phyloP scores from a whole-genome alignment of 2,797 vertebrate species.

The Eulemur albifrons region DNA sequence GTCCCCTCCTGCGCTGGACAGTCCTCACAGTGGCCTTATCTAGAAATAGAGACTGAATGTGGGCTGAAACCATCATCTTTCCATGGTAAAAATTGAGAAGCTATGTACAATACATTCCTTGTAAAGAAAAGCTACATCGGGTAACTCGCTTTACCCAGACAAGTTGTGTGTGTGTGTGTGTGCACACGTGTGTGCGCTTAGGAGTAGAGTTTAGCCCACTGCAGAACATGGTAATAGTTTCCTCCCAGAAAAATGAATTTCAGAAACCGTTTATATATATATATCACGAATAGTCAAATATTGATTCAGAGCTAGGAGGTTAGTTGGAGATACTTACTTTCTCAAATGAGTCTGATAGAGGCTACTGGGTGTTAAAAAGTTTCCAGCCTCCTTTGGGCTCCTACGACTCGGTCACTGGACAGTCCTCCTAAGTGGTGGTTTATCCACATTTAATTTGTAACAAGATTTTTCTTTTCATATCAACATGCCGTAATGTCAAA shows the following conservation, averaged over 20 bases:
- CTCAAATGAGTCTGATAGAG: not conserved
- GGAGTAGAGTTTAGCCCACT: not conserved
- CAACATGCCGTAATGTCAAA: not conserved
- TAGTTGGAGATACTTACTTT: not conserved
- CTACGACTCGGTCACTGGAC: not conserved
- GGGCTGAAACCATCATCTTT: slow-evolving; percentile 33
- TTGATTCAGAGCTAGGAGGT: not conserved
- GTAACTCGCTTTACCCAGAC: slow-evolving; percentile 42
- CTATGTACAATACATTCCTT: slow-evolving; percentile 29
- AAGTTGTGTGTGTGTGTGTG: not conserved
- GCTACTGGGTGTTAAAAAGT: not conserved
- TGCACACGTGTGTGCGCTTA: too few species aligned
- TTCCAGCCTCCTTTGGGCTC: not conserved
- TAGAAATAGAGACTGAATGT: slow-evolving; percentile 54
- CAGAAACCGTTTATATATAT: not conserved
- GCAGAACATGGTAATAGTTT: not conserved
- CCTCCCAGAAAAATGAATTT: slow-evolving; percentile 2
- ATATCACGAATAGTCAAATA: not conserved
- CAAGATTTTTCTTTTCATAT: not conserved
- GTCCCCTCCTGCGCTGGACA: not conserved
- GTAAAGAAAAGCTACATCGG: slow-evolving; percentile 57
- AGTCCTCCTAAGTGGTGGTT: not conserved
- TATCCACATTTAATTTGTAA: not conserved
- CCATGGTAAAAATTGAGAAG: slow-evolving; percentile 27
- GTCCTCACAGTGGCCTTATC: slow-evolving; percentile 46